These are phyloP conservation scores for Brachyhypopomus occidentalis DNA, from an alignment of 2,113 vertebrate species.

Conservation along the genomic window DNA sequence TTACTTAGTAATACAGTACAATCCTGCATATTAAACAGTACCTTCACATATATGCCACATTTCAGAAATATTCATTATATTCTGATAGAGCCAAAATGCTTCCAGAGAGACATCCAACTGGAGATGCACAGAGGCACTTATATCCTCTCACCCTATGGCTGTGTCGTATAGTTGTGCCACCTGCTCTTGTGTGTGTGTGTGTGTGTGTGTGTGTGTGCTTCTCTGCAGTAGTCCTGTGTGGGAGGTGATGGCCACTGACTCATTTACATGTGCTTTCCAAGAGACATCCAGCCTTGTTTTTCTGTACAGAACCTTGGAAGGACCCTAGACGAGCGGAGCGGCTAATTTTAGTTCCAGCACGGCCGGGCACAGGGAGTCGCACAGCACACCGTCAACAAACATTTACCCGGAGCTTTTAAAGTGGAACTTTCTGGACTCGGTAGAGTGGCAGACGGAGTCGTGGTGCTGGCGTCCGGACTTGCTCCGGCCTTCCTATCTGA, in stretches of 20 bases:
- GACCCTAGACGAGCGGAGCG: slow-evolving; percentile 3
- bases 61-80: neutral
- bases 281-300: slow-evolving; percentile 42
- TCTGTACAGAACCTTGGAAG: slow-evolving; percentile 32
- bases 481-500: slow-evolving; percentile 30
- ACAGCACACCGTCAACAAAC: slow-evolving; percentile 47
- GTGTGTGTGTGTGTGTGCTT: neutral
- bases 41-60: neutral
- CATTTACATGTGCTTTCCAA: slow-evolving; percentile 50
- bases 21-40: neutral
- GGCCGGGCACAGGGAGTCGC: slow-evolving; percentile 22
- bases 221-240: slow-evolving; percentile 28
- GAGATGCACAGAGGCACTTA: neutral
- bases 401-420: slow-evolving; percentile 43
- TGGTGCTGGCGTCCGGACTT: slow-evolving; percentile 35
- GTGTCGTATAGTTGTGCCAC: slow-evolving; percentile 2
- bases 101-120: neutral
- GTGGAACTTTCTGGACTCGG: slow-evolving; percentile 41
- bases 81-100: neutral
- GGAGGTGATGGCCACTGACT: slow-evolving; percentile 60
- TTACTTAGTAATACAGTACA: too few species aligned
- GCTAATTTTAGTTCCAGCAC: slow-evolving; percentile 42
- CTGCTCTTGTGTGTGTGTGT: slow-evolving; percentile 4
- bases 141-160: neutral
- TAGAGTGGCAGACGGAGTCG: slow-evolving; percentile 15